Evolutionary conservation across 2,888 invertebrate genomes (phyloP).

Genomic region (Monochamus alternatus): DNA sequence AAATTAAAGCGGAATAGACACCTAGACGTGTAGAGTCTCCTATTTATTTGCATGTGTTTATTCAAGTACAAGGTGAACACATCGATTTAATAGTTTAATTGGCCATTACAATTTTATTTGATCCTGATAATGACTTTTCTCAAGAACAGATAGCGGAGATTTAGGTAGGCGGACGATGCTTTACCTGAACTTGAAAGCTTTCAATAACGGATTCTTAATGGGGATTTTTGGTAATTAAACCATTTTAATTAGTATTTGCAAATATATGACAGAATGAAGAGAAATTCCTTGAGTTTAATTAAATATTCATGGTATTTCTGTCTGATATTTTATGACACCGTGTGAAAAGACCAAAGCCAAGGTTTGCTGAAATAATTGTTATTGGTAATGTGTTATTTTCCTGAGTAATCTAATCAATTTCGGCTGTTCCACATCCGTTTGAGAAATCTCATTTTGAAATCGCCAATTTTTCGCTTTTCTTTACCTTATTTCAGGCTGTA

Average conservation of each 20-base stretch:
- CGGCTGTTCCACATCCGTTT: no score
- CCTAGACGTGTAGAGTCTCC: not conserved
- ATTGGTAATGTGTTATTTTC: no score
- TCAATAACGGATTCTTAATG: not conserved
- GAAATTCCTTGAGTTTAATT: not conserved
- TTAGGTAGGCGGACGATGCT: not conserved
- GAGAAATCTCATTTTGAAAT: no score
- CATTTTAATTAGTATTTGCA: not conserved
- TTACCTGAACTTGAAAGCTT: not conserved
- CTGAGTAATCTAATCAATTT: no score
- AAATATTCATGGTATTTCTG: not conserved
- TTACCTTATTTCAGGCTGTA: no score
- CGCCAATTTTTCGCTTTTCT: no score
- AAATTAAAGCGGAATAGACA: not conserved
- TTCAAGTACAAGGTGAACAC: slow-evolving; percentile 9
- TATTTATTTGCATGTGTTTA: slow-evolving; percentile 2
- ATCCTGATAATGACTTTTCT: not conserved
- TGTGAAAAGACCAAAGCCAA: no score
- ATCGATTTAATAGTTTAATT: not conserved
- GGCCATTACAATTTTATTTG: not conserved
- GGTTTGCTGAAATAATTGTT: no score
- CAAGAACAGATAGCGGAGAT: not conserved
- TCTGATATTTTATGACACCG: not conserved
- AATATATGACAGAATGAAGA: not conserved
- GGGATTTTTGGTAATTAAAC: not conserved